Conservation (phyloP, 2,888 invertebrate genomes). For the Bellardia pandia region DNA sequence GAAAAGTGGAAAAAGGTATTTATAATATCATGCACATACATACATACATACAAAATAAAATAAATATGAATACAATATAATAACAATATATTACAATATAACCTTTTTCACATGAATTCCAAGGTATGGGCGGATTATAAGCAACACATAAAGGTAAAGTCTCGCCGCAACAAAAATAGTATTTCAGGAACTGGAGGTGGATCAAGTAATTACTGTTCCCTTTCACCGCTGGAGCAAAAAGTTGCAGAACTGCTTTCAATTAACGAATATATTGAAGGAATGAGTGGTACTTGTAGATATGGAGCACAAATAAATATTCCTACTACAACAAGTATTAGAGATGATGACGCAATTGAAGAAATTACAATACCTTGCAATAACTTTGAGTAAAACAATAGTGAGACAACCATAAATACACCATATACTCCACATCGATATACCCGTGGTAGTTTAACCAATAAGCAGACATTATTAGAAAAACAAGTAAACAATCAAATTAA, state of each 20-base stretch:
- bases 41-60: too few relatives aligned
- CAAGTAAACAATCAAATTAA: constrained; percentile 32
- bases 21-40: too few relatives aligned
- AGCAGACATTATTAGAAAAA: background rate
- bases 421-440: background rate
- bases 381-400: background rate
- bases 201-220: too few relatives aligned
- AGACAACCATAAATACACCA: background rate
- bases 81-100: too few relatives aligned
- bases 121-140: too few relatives aligned
- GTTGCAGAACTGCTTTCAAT: background rate
- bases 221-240: too few relatives aligned
- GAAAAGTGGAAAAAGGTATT: too few relatives aligned
- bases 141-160: too few relatives aligned
- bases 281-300: background rate
- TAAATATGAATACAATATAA: too few relatives aligned
- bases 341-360: background rate
- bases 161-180: too few relatives aligned
- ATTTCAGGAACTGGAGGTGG: too few relatives aligned
- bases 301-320: background rate
- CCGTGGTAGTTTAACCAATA: background rate
- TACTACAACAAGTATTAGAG: background rate
- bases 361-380: background rate
- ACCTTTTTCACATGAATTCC: too few relatives aligned
- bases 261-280: background rate